Base-by-base conservation (phyloP, 2,888 invertebrate genomes). In the Oligia fasciuncula region DNA sequence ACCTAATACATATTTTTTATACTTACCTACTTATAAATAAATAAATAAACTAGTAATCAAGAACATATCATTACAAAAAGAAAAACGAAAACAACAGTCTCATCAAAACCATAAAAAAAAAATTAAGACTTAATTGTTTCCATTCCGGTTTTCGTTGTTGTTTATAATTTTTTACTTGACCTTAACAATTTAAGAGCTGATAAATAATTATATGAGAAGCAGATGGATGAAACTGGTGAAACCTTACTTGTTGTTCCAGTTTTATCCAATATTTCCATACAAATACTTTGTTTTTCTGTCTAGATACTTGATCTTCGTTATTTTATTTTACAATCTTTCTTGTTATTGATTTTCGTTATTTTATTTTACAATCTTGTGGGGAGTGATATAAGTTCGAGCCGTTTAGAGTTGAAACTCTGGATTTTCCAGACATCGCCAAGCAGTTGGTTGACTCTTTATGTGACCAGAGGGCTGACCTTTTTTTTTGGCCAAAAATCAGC, bases 81-180 rank as follows among this genome's bases (percentile, higher is more conserved):
- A 29, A 29, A 29, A 29, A 29, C 29, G 29, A 29, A 29, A 29
- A 29, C 29, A 29, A 29, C 29, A 29, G 29, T 29, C 29, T 29
- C 29, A 29, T 29, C 29, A 29, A 29, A 29, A 29, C 0, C 6
- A 46, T 14, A 54, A 35, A 62, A 63, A 77, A 72, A 46, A 46
- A 43, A 29, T 67, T 74, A 43, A 14, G 0, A 40, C 1, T 8
- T 40, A 62, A 43, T 71, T 80, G 17, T 46, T n/a, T 23, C 1
- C n/a, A 46, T 43, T 60, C 81, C 60, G 14, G 85, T 83, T 85
- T 79, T 46, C 65, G 29, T 75, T 40, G n/a, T 68, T 57, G 11
- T 29, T 60, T 67, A 17, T 57, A 11, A 3, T 40, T 49, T 49
- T 43, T 82, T 43, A 66, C 4, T 66, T 70, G 66, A 2, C 3